Evolutionary conservation across 1,140 invertebrate species (phyloP), one percentile per base, ranked within the genome.

Genomic region (Pogonomyrmex californicus): DNA sequence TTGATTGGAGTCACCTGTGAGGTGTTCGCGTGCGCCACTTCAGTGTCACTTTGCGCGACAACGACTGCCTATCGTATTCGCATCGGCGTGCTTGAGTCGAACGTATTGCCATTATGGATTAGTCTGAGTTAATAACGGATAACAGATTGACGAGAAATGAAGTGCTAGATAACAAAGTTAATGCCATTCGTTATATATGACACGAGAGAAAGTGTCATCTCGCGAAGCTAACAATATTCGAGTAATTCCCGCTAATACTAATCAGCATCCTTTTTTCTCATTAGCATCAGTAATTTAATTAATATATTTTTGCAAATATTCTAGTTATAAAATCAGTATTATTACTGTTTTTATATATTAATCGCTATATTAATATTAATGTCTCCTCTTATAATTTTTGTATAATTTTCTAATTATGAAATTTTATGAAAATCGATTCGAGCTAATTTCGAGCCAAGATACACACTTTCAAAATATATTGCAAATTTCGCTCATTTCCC

Each of bases 11-110:
- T 62, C 33, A 71, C 12, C 63, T 71, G 78, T 51, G 54, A 56
- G 70, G 47, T 68, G 77, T 23, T 89, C 73, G 82, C 75, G 71
- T 88, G 86, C 63, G 63, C 51, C 56, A 83, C 79, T 75, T 83
- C 10, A 30, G 5, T 71, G 76, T 73, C 85, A 33, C 78, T 65
- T 10, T 17, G 56, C 66, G 47, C 86, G n/a, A 76, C 23, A 66
- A 33, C 4, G 33, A 51, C 47, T 47, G 54, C 14, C n/a, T 17
- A 17, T n/a, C 12, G 30, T 41, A 3, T 17, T 36, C 51, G 33
- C 14, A 62, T 12, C 30, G 17, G 23, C 44, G 56, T 14, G 38
- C 60, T 66, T 54, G 23, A 58, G 30, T 58, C 63, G 63, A 82
- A 47, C 51, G 60, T 65, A 78, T 78, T 77, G 76, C 33, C 23